These are phyloP conservation scores for Trochalopteron elliotii DNA, from an alignment of 2,113 vertebrate species.

Conservation along the genomic window DNA sequence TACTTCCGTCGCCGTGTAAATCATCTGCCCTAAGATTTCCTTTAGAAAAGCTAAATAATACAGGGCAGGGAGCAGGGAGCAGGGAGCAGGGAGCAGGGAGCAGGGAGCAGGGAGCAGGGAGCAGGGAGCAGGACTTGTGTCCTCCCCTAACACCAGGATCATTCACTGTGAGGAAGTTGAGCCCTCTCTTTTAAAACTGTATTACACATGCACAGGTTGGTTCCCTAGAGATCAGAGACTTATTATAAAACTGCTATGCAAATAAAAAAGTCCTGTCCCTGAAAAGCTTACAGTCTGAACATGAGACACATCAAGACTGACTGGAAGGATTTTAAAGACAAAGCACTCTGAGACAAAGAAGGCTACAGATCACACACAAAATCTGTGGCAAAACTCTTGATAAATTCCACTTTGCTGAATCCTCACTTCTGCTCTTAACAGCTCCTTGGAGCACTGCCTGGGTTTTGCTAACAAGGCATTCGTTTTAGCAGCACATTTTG, in stretches of 20 bases:
- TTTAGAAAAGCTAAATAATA: background rate
- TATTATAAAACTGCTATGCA: background rate
- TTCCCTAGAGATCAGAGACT: background rate
- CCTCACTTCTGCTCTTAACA: background rate
- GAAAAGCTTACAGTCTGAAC: background rate
- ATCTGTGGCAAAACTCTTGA: background rate
- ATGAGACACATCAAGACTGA: background rate
- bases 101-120: no score
- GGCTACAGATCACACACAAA: background rate
- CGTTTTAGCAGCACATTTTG: background rate
- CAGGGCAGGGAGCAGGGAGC: background rate
- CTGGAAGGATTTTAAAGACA: background rate
- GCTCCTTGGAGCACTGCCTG: background rate
- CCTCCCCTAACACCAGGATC: background rate
- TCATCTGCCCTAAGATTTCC: conserved; percentile 16
- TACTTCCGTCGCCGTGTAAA: conserved; percentile 53
- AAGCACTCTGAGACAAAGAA: background rate
- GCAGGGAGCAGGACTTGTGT: background rate
- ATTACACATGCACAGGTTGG: background rate
- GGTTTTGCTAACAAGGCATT: background rate
- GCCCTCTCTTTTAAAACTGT: background rate
- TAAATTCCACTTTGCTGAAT: background rate
- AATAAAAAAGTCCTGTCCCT: background rate
- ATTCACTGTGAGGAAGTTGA: background rate
- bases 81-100: no score